Evolutionary conservation across 1,140 invertebrate species (phyloP), one percentile per base, ranked within the genome.

Genomic region (Heliconius eleuchia): DNA sequence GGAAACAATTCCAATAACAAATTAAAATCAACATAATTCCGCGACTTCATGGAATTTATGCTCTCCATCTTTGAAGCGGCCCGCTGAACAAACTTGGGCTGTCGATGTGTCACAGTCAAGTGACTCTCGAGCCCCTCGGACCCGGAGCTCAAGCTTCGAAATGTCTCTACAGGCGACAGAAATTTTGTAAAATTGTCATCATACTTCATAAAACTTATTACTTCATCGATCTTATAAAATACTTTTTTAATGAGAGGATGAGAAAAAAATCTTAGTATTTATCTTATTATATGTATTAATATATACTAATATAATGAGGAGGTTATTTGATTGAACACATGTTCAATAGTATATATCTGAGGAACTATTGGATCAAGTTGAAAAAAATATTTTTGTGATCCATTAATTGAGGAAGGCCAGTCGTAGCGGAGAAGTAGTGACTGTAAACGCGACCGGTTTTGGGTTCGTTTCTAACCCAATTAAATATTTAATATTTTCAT

Each of bases 71-170:
- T 89, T 79, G 81, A 83, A 80, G 82, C 84, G 88, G 88, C 81
- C 83, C 85, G 88, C 86, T 91, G 86, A 91, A 91, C 92, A 94
- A 93, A 93, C 91, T 93, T 91, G 88, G 84, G 86, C 86, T 92
- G 89, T 93, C 92, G 89, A 94, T 94, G 91, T 93, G 91, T 94
- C 91, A 92, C 90, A 93, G 91, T 92, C 90, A 92, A 94, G 92
- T 92, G 91, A 94, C 84, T 86, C 85, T 92, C 81, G 82, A 88
- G 80, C 80, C 82, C 83, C 85, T 84, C 81, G 84, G 84, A 89
- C 82, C 82, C 79, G 70, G 71, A 42, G 76, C 60, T 66, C 60
- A 16, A 66, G 27, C 60, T 85, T 82, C 78, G 70, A 60, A 76
- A 73, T 84, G 86, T 88, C 77, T 77, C 85, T 80, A 87, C 80